Evolutionary conservation across 2,888 invertebrate genomes (phyloP).

Genomic region (Zelleria hepariella): DNA sequence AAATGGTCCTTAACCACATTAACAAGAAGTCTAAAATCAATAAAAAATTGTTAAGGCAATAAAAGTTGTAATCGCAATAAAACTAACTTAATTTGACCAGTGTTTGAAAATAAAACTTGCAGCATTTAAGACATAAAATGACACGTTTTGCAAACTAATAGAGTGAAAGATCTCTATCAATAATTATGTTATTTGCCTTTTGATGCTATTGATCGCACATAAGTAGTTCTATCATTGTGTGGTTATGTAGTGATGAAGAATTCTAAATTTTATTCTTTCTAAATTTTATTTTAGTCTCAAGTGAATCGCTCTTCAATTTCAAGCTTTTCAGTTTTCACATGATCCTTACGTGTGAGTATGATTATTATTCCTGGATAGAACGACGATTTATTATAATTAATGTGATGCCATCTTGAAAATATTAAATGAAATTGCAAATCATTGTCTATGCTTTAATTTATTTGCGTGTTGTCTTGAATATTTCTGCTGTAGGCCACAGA

Average conservation of each 20-base stretch:
- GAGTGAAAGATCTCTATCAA: not conserved
- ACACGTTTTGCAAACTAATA: not conserved
- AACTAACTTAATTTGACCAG: slow-evolving; percentile 29
- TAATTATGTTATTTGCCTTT: not conserved
- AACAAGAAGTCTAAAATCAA: not conserved
- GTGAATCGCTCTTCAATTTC: not conserved
- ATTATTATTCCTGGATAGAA: not conserved
- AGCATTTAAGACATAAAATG: not conserved
- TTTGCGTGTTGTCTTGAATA: not conserved
- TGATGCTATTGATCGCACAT: not conserved
- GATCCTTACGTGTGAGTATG: not conserved
- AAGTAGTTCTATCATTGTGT: not conserved
- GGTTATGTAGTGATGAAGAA: not conserved
- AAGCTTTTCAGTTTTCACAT: too few relatives aligned
- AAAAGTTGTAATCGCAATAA: slow-evolving; percentile 19
- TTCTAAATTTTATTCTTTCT: too few relatives aligned
- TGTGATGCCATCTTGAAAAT: not conserved
- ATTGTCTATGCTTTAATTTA: not conserved
- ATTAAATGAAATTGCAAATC: not conserved
- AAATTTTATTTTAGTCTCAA: too few relatives aligned
- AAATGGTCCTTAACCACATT: not conserved
- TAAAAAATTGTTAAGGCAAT: slow-evolving; percentile 29
- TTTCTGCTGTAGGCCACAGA: slow-evolving; percentile 3
- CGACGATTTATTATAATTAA: not conserved
- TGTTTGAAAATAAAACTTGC: not conserved